Percentiles rank a stretch among this genome's conserved stretches.
Evolutionary conservation across 2,113 vertebrate genomes (phyloP).

Genomic region (Hemiscyllium ocellatum): DNA sequence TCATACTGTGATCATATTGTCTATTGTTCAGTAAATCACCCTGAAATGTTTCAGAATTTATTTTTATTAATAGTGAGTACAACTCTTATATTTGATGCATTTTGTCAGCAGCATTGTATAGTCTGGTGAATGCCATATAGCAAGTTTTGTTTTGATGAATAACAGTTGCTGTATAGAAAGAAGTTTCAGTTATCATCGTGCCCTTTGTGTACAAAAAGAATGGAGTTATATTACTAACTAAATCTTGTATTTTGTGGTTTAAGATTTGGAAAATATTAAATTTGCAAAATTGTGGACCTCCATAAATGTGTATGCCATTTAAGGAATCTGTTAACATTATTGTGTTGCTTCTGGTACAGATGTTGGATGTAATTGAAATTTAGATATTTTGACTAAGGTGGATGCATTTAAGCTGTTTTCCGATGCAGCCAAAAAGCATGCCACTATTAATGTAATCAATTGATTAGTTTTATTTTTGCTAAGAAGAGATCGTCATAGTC

Average conservation of each 20-base stretch:
- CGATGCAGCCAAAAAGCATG: background rate
- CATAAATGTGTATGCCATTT: background rate
- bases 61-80: slow-evolving; percentile 49
- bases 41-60: slow-evolving; percentile 51
- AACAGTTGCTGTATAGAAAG: background rate
- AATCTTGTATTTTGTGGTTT: background rate
- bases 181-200: background rate
- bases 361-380: background rate
- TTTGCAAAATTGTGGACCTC: background rate
- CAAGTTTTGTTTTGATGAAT: background rate
- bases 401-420: background rate
- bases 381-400: background rate
- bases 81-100: slow-evolving; percentile 37
- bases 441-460: too few species aligned
- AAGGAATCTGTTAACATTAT: background rate
- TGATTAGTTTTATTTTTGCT: background rate
- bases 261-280: background rate
- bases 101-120: background rate
- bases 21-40: slow-evolving; percentile 48
- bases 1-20: slow-evolving; percentile 53
- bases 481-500: too few species aligned
- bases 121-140: background rate
- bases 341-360: background rate
- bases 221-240: background rate
- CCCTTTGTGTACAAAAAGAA: background rate